Base-by-base conservation (phyloP, 2,888 invertebrate genomes). In the Adineta ricciae region DNA sequence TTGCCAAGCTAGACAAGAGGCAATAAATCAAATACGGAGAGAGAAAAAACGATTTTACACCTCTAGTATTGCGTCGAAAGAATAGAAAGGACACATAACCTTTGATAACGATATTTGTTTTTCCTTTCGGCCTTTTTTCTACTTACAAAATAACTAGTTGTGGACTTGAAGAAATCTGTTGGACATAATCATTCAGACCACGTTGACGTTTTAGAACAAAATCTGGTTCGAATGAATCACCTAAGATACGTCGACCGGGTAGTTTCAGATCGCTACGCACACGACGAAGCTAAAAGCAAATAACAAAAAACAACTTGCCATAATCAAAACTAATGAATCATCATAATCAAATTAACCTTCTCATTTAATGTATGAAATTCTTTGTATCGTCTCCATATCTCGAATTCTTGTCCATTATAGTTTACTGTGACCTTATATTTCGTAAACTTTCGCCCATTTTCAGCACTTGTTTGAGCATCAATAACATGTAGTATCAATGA, bases 361-460 rank as follows among this genome's bases (percentile, higher is more conserved):
- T 84, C 41, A 78, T 86, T 64, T 46, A 86, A 52, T 49, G 54
- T 83, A 54, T 78, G 73, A 49, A 86, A 86, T 83, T 86, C 86
- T 50, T 86, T 86, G 83, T 85, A 86, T 8, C 86, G 82, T 78
- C 84, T 83, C 49, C 84, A 36, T 21, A 54, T 41, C 1, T 83
- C 64, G 24, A 50, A 54, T 24, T 36, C 36, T 72, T 52, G 50
- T 2, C n/a, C 38, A 38, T 64, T 50, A 27, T 50, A n/a, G 11
- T 27, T 72, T 0, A 72, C 72, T n/a, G 11, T 21, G 24, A 83
- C n/a, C n/a, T 64, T 54, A 36, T 82, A 86, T 73, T 83, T 84
- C 19, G 78, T 78, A 32, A 78, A 78, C 41, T 78, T 78, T 36
- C 78, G 38, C n/a, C 78, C 78, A 41, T 41, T 41, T 41, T 78